phyloP scores from a whole-genome alignment of 2,888 invertebrate species.

The Pristionchus exspectatus region DNA sequence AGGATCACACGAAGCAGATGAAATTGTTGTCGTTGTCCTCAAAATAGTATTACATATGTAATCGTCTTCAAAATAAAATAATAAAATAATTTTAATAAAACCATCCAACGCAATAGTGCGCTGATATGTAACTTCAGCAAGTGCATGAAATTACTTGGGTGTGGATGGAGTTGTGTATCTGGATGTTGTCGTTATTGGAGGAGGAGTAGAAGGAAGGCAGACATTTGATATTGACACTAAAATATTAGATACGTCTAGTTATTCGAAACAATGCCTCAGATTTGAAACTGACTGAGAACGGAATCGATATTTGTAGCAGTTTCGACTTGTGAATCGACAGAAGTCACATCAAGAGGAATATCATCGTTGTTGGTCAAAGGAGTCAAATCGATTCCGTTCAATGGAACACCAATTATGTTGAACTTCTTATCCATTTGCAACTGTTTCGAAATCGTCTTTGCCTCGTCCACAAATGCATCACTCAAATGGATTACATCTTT shows the following conservation, averaged over 20 bases:
- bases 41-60: no score
- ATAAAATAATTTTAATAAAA: no score
- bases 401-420: conserved; percentile 6
- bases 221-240: not conserved
- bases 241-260: not conserved
- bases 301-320: not conserved
- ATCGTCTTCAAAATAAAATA: not conserved
- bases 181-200: not conserved
- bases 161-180: not conserved
- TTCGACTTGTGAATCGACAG: not conserved
- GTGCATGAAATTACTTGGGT: not conserved
- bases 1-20: not conserved
- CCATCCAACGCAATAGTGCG: no score
- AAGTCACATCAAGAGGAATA: conserved; percentile 19
- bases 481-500: no score
- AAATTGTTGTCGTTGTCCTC: not conserved
- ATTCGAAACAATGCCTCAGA: not conserved
- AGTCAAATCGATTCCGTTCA: conserved; percentile 14
- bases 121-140: no score
- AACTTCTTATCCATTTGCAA: not conserved
- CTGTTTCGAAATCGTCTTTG: not conserved
- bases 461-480: not conserved
- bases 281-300: not conserved
- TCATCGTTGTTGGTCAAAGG: not conserved
- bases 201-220: not conserved